These are phyloP conservation scores for Poeciliopsis turneri DNA, from an alignment of 2,797 vertebrate genomes.

Conservation along the genomic window DNA sequence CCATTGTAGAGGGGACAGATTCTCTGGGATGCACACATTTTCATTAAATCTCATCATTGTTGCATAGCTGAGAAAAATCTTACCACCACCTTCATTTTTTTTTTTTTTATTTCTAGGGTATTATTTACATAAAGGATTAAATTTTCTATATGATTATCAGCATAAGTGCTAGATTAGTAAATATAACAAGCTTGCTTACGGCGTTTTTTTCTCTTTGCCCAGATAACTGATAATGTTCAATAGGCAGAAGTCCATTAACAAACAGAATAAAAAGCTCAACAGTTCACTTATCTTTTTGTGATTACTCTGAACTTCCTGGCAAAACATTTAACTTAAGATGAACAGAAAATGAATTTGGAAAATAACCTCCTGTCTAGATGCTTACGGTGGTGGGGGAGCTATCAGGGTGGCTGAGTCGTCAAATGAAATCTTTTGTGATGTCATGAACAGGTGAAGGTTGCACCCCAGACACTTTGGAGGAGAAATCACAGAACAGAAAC, in stretches of 20 bases:
- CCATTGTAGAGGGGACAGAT: conserved; percentile 11
- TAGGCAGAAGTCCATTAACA: neutral
- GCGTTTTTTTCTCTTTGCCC: neutral
- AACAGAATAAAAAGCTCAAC: neutral
- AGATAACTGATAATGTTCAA: neutral
- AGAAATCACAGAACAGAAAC: neutral
- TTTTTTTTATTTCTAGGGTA: conserved; percentile 7
- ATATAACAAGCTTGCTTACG: neutral
- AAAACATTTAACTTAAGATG: neutral
- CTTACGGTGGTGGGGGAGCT: neutral
- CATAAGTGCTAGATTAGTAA: neutral
- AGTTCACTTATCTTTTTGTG: neutral
- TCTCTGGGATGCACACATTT: conserved; percentile 5
- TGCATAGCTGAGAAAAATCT: conserved; percentile 8
- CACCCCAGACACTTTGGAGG: neutral
- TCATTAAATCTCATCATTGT: conserved; percentile 9
- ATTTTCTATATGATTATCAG: neutral
- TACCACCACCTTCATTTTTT: conserved; percentile 1
- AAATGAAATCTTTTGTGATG: neutral
- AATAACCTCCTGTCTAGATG: neutral
- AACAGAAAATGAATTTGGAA: neutral
- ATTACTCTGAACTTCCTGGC: neutral
- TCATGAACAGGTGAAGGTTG: neutral
- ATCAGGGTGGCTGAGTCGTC: neutral
- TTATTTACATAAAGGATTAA: conserved; percentile 12